A percentile compares a stretch with the other conserved stretches of the same genome.
phyloP scores from a whole-genome alignment of 30 jellyfish, hydroid and myxozoan species.

The Pseudorhiza aurosa region DNA sequence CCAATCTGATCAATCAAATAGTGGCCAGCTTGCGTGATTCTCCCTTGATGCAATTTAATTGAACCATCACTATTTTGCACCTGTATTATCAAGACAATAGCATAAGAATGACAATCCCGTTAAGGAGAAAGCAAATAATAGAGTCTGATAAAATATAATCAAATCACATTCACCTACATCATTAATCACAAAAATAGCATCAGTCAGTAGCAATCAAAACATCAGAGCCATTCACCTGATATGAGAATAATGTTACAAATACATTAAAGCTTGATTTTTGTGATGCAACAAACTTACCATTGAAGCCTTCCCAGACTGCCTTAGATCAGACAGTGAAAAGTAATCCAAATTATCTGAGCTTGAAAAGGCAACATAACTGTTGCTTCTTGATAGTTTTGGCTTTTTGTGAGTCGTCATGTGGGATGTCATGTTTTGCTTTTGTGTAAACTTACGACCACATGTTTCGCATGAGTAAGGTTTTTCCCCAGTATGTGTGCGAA shows the following conservation, averaged over 20 bases:
- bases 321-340: conserved; percentile 46
- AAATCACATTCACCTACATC: too few species aligned
- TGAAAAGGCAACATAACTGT: conserved; percentile 48
- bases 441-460: conserved; percentile 98
- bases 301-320: conserved; percentile 55
- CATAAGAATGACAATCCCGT: too few species aligned
- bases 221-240: too few species aligned
- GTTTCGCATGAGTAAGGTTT: conserved; percentile 97
- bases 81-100: too few species aligned
- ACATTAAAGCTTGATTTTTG: too few species aligned
- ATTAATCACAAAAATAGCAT: too few species aligned
- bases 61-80: conserved; percentile 35
- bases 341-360: conserved; percentile 46
- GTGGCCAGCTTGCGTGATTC: conserved; percentile 65
- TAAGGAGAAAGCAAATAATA: too few species aligned
- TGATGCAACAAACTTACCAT: conserved; percentile 58
- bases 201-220: too few species aligned
- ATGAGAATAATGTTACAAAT: too few species aligned
- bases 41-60: conserved; percentile 21
- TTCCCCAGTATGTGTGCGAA: conserved; percentile 99
- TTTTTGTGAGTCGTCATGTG: conserved; percentile 98
- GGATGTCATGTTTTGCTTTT: conserved; percentile 99
- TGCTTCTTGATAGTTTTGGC: conserved; percentile 90
- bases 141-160: too few species aligned
- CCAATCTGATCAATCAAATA: conserved; percentile 73